phyloP scores from a whole-genome alignment of 2,113 vertebrate genomes.

The Alouatta palliata region DNA sequence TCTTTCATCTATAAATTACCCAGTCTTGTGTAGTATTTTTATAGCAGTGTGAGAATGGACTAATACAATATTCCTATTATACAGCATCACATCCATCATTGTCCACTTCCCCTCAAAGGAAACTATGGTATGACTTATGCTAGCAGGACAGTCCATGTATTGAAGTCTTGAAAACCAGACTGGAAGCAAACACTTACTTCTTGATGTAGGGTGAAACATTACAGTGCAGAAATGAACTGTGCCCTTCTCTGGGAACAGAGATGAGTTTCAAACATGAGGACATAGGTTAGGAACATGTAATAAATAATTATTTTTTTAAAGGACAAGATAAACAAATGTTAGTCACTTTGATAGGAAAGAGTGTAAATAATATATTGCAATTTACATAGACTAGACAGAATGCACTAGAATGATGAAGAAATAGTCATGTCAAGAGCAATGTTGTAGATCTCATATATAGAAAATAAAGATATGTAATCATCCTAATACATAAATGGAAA shows the following conservation, averaged over 20 bases:
- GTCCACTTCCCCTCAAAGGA: not conserved
- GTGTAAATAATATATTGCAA: not conserved
- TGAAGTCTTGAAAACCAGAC: not conserved
- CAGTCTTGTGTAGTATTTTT: no score
- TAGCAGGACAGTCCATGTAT: rapidly evolving
- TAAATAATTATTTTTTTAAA: not conserved
- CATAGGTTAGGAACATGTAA: not conserved
- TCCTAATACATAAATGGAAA: not conserved
- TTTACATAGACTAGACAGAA: not conserved
- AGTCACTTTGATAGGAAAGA: not conserved
- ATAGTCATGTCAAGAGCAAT: not conserved
- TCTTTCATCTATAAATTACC: no score
- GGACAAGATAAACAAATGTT: not conserved
- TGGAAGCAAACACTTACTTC: not conserved
- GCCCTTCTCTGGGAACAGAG: not conserved
- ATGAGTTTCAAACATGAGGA: not conserved
- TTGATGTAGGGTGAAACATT: not conserved
- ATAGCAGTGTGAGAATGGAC: no score
- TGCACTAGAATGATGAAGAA: not conserved
- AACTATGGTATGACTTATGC: not conserved
- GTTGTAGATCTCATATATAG: not conserved
- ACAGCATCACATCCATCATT: not conserved
- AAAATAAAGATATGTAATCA: not conserved
- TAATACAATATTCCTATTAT: not conserved
- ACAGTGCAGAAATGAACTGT: not conserved